Base-by-base conservation (phyloP, 2,797 vertebrate genomes). In the Paguma larvata region DNA sequence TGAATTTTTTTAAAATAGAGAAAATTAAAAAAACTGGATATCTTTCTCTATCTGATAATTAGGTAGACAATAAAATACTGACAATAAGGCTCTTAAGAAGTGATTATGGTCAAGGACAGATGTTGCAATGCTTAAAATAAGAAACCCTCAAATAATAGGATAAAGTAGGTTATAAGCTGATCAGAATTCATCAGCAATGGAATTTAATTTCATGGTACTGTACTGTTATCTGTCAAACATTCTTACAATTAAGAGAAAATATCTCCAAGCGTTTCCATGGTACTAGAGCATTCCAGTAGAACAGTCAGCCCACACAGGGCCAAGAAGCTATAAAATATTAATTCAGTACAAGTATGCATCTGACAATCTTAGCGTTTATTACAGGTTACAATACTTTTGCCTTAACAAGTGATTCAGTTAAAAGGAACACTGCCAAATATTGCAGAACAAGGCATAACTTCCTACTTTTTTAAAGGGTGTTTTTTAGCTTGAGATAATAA, bases 181-280 rank as follows among this genome's bases (percentile, higher is more conserved):
- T 94, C 97, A 95, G 96, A 98, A 98, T 98, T 98, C 98, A 98
- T 98, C 89, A 98, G 94, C 95, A 94, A 10, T 0, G 9, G 94
- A 95, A 65, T 96, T 98, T 97, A 98, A 98, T 99, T 98, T 98
- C 72, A 89, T 85, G 91, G 96, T 94, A 93, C 98, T 95, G 98
- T 96, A 96, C 98, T 97, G 96, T 91, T 99, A 98, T 98, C 99
- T 99, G 98, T 98, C 98, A 99, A 79, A 98, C 97, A 97, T 98
- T 98, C 98, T 97, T 97, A 98, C 97, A 98, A 98, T 98, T 98
- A 98, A 97, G 93, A 98, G 97, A 98, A 98, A 98, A 98, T 98
- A 98, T 98, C 98, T 98, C 96, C 97, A 80, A 97, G 97, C 2
- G 98, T 99, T 99, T 99, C 99, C 98, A 99, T 99, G 98, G 99